Conservation (phyloP, 2,797 vertebrate genomes). For the Fundulus diaphanus region DNA sequence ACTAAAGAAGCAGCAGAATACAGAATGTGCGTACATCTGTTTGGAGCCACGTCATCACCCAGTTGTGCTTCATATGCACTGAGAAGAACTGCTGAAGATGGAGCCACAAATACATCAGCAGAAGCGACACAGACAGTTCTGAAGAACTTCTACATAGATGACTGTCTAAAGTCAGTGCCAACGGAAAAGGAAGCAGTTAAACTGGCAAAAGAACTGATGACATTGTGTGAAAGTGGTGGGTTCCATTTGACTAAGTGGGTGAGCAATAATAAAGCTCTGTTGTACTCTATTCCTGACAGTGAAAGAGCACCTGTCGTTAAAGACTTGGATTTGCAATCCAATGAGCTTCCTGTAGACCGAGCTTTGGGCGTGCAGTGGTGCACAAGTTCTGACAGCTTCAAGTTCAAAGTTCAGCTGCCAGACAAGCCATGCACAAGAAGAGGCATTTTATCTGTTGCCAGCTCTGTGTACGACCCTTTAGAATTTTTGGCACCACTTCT, state of each 20-base stretch:
- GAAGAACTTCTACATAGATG: no score
- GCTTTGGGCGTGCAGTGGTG: conserved; percentile 2
- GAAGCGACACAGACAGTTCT: no score
- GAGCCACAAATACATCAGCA: no score
- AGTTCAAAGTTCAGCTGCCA: conserved; percentile 2
- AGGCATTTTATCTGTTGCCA: no score
- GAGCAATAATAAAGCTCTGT: background rate
- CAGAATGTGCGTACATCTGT: no score
- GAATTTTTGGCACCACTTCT: background rate
- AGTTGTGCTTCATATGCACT: no score
- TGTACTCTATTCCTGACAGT: background rate
- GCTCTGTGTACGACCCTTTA: background rate
- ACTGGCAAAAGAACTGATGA: background rate
- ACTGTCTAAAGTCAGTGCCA: background rate
- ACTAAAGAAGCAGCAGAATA: no score
- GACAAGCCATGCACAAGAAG: conserved; percentile 5
- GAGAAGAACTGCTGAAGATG: no score
- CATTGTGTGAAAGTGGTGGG: background rate
- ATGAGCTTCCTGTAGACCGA: background rate
- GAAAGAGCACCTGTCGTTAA: background rate
- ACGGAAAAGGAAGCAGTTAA: background rate
- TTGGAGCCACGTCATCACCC: no score
- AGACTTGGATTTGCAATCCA: background rate
- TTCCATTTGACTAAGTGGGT: conserved; percentile 9
- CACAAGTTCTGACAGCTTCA: background rate